Conservation (phyloP, 2,797 vertebrate species). For the Echiichthys vipera region DNA sequence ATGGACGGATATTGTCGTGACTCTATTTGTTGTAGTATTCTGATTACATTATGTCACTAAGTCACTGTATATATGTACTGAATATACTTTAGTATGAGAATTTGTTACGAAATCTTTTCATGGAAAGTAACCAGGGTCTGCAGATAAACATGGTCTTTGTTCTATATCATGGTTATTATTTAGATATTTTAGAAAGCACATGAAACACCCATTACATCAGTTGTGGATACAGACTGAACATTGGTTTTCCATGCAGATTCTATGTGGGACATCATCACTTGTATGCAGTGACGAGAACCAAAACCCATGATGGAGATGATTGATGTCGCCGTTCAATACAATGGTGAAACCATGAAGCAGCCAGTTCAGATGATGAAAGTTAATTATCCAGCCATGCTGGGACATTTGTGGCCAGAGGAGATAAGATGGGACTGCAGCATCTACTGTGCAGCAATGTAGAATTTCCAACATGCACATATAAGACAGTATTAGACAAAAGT, state of each 20-base stretch:
- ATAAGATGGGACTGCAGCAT: slow-evolving; percentile 7
- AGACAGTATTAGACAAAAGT: neutral
- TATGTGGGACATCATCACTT: neutral
- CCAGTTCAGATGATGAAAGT: slow-evolving; percentile 29
- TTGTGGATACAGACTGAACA: neutral
- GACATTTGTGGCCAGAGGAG: slow-evolving; percentile 6
- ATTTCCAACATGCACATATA: neutral
- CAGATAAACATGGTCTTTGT: too few relatives aligned
- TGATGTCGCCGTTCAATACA: slow-evolving; percentile 34
- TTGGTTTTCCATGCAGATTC: neutral
- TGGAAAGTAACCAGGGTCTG: too few relatives aligned
- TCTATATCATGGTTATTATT: neutral
- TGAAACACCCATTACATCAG: neutral
- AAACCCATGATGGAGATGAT: slow-evolving; percentile 19
- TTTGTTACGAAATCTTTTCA: too few relatives aligned
- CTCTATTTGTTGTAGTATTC: neutral
- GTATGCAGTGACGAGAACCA: neutral
- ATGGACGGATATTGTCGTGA: neutral
- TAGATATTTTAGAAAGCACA: neutral
- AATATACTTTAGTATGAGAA: neutral
- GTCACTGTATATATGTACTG: neutral
- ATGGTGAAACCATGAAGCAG: slow-evolving; percentile 35
- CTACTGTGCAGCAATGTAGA: neutral
- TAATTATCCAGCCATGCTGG: slow-evolving; percentile 22
- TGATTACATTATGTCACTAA: neutral